phyloP scores from a whole-genome alignment of 2,888 invertebrate species.

The Drosophila mimetica region DNA sequence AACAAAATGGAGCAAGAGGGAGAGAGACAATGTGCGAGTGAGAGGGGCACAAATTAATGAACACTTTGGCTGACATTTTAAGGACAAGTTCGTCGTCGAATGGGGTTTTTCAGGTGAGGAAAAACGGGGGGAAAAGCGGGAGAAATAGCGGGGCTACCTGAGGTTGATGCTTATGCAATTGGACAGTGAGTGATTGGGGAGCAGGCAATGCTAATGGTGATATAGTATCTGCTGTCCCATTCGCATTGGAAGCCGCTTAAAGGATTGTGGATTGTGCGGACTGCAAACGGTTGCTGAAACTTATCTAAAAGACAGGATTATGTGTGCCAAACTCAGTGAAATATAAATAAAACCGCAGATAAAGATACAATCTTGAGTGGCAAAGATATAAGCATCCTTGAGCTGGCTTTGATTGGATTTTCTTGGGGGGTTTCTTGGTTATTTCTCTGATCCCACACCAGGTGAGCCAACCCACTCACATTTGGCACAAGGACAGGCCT shows the following conservation, averaged over 20 bases:
- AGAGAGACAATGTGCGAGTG: conserved; percentile 23
- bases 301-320: conserved; percentile 28
- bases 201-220: conserved; percentile 38
- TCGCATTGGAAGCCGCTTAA: conserved; percentile 38
- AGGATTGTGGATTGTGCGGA: conserved; percentile 25
- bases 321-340: not conserved
- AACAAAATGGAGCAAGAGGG: conserved; percentile 49
- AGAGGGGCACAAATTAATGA: conserved; percentile 73
- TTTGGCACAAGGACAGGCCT: conserved; percentile 67
- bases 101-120: conserved; percentile 29
- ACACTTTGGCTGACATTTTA: conserved; percentile 79
- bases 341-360: not conserved
- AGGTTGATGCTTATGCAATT: conserved; percentile 57
- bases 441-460: conserved; percentile 33
- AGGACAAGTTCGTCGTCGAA: conserved; percentile 76
- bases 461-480: conserved; percentile 51
- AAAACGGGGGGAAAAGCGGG: conserved; percentile 10
- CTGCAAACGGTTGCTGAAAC: conserved; percentile 31
- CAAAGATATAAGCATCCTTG: conserved; percentile 50
- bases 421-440: conserved; percentile 1
- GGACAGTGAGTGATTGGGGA: conserved; percentile 68
- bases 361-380: conserved; percentile 22
- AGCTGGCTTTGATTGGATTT: conserved; percentile 40
- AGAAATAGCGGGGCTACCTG: conserved; percentile 9
- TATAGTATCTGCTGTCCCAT: conserved; percentile 34